Conservation (phyloP, 2,113 vertebrate genomes). For the Neodon shergylaensis region DNA sequence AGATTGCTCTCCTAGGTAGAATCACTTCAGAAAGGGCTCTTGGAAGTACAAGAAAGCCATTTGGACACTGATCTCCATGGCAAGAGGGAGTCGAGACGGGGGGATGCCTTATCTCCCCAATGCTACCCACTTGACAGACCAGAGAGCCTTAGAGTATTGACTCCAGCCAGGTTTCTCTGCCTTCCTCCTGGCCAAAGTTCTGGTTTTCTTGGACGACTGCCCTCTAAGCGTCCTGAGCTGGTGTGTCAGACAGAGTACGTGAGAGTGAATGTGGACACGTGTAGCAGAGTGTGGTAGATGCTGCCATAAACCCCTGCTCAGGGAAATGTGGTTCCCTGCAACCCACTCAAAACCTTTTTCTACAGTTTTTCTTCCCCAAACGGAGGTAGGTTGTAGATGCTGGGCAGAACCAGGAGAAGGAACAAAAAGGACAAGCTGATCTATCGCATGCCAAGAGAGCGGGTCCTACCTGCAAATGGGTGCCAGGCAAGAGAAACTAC, state of each 20-base stretch:
- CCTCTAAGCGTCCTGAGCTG: background rate
- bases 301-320: background rate
- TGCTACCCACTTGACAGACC: background rate
- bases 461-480: accelerated
- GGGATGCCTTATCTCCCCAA: background rate
- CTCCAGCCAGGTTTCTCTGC: background rate
- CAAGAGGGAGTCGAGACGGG: background rate
- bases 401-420: background rate
- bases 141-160: background rate
- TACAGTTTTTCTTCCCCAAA: background rate
- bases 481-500: background rate
- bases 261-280: accelerated
- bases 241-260: background rate
- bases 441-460: background rate
- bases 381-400: background rate
- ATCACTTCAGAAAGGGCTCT: background rate
- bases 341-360: background rate
- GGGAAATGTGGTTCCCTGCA: background rate
- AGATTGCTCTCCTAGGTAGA: conserved; percentile 16
- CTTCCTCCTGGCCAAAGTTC: background rate
- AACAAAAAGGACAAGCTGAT: background rate
- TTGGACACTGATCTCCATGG: background rate
- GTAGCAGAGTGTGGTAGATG: background rate
- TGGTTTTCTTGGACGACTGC: background rate
- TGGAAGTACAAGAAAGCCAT: background rate